phyloP scores from a whole-genome alignment of 2,797 vertebrate species.

The Muraenolepis orangiensis region DNA sequence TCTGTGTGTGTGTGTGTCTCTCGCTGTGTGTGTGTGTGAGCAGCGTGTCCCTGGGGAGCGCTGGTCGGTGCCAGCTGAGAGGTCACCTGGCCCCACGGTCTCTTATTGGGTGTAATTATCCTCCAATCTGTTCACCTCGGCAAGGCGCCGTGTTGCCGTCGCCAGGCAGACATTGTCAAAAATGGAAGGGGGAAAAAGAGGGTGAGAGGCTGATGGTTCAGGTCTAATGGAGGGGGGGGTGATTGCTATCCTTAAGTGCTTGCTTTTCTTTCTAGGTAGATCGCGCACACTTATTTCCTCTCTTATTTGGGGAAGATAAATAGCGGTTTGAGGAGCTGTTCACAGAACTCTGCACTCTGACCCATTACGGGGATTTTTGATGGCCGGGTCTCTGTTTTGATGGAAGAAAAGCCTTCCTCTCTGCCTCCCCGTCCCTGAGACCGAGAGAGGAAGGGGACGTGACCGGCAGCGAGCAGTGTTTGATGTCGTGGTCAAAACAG shows the following conservation, averaged over 20 bases:
- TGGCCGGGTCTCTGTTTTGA: not conserved
- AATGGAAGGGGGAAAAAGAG: conserved; percentile 57
- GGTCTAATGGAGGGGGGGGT: conserved; percentile 22
- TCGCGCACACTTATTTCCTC: not conserved
- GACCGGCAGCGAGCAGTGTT: not conserved
- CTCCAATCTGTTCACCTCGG: conserved; percentile 98
- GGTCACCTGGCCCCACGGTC: conserved; percentile 90
- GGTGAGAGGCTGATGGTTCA: conserved; percentile 9
- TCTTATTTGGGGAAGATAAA: not conserved
- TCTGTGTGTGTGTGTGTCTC: conserved; percentile 69
- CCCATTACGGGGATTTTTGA: not conserved
- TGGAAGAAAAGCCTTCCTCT: not conserved
- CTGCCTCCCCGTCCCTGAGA: not conserved
- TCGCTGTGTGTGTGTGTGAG: conserved; percentile 90
- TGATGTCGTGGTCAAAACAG: conserved; percentile 22
- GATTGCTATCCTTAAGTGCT: conserved; percentile 58
- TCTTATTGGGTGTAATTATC: conserved; percentile 98
- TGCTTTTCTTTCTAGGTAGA: conserved; percentile 27
- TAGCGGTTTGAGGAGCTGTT: not conserved
- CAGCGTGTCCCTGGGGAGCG: conserved; percentile 86
- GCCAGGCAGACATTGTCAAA: conserved; percentile 90
- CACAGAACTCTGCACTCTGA: not conserved
- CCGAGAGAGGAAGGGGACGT: not conserved
- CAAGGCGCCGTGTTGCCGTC: conserved; percentile 88
- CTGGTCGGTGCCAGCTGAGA: conserved; percentile 80